Base-by-base conservation (phyloP, 2,113 vertebrate species). In the Ovibos moschatus region DNA sequence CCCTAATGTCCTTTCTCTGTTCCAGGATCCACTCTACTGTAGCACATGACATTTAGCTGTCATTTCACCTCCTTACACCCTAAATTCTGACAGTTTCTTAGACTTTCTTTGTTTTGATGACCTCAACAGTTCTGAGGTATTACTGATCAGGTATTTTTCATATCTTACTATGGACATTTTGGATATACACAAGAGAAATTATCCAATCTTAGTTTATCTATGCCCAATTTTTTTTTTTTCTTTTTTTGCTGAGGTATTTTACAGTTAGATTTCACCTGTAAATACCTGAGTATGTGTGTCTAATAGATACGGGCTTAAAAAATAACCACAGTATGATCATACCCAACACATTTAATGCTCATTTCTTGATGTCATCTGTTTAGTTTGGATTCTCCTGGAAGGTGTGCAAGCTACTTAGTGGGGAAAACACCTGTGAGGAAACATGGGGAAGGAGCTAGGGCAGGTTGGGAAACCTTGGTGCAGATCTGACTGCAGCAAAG, bases 231-330 rank as follows among this genome's bases (percentile, higher is more conserved):
- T 14, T n/a, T 14, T n/a, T 19, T 28, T 83, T 78, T 17, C 1
- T 45, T 25, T 25, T 45, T 89, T 78, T 81, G 6, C 43, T 90
- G 17, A 7, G 23, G 3, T 71, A 76, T 57, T 91, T 82, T 91
- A 92, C 87, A 96, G 45, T 94, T 89, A 90, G 82, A 94, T 87
- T 97, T 45, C 16, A 86, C n/a, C 17, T 79, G 11, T 67, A 76
- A 64, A 81, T 90, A 84, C 19, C 79, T 88, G 15, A 76, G 2
- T 50, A 51, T 87, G 30, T 30, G 10, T 94, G 43, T 57, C 33
- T 94, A 83, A 43, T 60, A 64, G 40, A 71, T 67, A 67, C 89
- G 40, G 47, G 64, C 57, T 87, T 96, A 12, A 76, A 83, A 47
- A 89, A 86, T n/a, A 88, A 87, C n/a, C 76, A 83, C 25, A 25